A percentile compares a stretch with the other conserved stretches of the same genome.
Evolutionary conservation across 2,113 vertebrate species (phyloP).

Genomic region (Festucalex cinctus): DNA sequence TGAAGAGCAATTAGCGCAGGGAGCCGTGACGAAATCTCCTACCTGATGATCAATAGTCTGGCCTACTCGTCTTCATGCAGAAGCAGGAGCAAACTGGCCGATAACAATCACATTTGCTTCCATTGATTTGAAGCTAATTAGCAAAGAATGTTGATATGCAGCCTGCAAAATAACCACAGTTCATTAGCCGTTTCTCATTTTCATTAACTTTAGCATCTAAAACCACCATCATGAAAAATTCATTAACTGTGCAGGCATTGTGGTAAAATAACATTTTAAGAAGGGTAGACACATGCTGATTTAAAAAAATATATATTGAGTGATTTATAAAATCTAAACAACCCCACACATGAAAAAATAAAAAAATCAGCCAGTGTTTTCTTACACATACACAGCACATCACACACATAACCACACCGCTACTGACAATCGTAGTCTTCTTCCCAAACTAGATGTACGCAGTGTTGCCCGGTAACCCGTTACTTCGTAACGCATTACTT

Average conservation of each 20-base stretch:
- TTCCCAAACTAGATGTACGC: too few relatives aligned
- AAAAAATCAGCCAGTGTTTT: too few relatives aligned
- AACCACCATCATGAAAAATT: background rate
- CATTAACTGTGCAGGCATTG: background rate
- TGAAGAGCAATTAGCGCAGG: slow-evolving; percentile 47
- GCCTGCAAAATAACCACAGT: background rate
- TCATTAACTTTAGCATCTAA: background rate
- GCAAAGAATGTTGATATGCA: slow-evolving; percentile 17
- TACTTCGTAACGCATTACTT: too few relatives aligned
- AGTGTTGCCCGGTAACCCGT: too few relatives aligned
- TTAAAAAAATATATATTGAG: background rate
- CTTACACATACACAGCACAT: too few relatives aligned
- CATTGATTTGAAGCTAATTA: slow-evolving; percentile 10
- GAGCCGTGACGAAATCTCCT: slow-evolving; percentile 36
- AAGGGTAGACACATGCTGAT: background rate
- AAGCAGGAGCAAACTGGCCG: slow-evolving; percentile 19
- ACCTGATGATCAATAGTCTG: slow-evolving; percentile 45
- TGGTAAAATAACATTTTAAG: background rate
- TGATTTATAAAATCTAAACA: too few relatives aligned
- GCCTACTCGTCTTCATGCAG: slow-evolving; percentile 31
- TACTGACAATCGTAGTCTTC: too few relatives aligned
- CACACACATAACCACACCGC: too few relatives aligned
- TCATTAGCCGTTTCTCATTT: too few relatives aligned
- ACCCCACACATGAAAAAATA: too few relatives aligned
- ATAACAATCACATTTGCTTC: background rate